Evolutionary conservation across 2,888 invertebrate species (phyloP), one percentile per base, ranked within the genome.

Genomic region (Drosophila merina): DNA sequence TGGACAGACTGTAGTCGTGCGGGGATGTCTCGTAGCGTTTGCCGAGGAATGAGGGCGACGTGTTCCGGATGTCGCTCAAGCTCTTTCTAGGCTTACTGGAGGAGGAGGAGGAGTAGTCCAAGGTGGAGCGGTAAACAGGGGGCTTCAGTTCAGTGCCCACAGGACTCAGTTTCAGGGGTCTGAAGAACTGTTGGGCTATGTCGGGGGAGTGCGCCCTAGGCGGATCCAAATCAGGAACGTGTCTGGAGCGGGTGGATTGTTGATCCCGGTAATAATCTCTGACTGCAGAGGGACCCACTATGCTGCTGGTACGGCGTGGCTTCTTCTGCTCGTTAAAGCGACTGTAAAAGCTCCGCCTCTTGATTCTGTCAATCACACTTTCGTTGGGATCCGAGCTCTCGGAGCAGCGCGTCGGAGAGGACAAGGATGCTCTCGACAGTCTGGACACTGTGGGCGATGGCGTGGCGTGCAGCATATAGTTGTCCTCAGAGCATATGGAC

Each of bases 321-420:
- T 96, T 96, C 89, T 96, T 96, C 89, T 96, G 95, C 88, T 97
- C 96, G 89, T 97, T 97, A 90, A 97, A 97, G 77, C 97, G 93
- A 10, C 96, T 95, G 89, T 97, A 97, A 92, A 97, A 97, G 90
- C 97, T 97, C 90, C 97, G 97, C 33, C 97, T 93, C 78, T 96
- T 93, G 83, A 97, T 97, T 83, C 97, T 93, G 88, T 97, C 97
- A 55, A 95, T 95, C 44, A 97, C 95, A 66, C 96, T 96, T 88
- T 96, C 96, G 62, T 92, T 92, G 50, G 93, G 93, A 75, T 93
- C 93, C 1, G 90, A 88, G 44, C 86, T 84, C 50, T 89, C 90
- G 3, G 88, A 88, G 7, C 92, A 81, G 36, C 91, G 90, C 0
- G 91, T 90, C 28, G 91, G 90, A 25, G 90, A 88, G 0, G 90